Conservation (phyloP, 2,888 invertebrate species). For the Ariolimax columbianus region DNA sequence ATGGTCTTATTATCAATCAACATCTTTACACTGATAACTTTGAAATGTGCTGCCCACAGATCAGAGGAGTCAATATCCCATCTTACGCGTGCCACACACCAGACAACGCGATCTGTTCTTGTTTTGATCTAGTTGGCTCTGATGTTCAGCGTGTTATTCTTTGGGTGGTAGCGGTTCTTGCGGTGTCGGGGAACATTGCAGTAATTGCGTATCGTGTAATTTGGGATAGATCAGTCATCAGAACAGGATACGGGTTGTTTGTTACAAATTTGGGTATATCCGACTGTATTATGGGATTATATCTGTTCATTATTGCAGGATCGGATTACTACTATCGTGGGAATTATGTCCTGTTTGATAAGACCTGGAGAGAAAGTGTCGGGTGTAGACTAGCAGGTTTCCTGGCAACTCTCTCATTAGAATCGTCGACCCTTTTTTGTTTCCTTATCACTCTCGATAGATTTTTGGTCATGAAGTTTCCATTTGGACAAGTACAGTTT, state of each 20-base stretch:
- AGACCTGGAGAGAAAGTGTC: not conserved
- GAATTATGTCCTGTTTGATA: not conserved
- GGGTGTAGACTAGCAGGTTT: not conserved
- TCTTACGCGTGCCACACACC: slow-evolving; percentile 45
- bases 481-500: slow-evolving; percentile 78
- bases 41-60: not conserved
- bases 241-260: not conserved
- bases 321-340: not conserved
- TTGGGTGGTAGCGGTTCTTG: not conserved
- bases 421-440: slow-evolving; percentile 83
- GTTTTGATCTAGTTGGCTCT: slow-evolving; percentile 61
- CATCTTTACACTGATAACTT: not conserved
- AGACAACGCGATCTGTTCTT: slow-evolving; percentile 59
- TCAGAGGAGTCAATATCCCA: not conserved
- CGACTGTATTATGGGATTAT: not conserved
- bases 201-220: slow-evolving; percentile 5
- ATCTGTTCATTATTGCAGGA: slow-evolving; percentile 2
- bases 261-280: slow-evolving; percentile 6
- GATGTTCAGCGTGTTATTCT: slow-evolving; percentile 55
- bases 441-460: slow-evolving; percentile 84
- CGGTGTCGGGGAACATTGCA: not conserved
- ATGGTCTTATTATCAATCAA: not conserved
- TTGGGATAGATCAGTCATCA: not conserved
- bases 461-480: slow-evolving; percentile 82
- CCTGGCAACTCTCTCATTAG: slow-evolving; percentile 79